A percentile compares a stretch with the other conserved stretches of the same genome.
Conservation (phyloP, 2,113 vertebrate genomes). For the Crotalus helleri region DNA sequence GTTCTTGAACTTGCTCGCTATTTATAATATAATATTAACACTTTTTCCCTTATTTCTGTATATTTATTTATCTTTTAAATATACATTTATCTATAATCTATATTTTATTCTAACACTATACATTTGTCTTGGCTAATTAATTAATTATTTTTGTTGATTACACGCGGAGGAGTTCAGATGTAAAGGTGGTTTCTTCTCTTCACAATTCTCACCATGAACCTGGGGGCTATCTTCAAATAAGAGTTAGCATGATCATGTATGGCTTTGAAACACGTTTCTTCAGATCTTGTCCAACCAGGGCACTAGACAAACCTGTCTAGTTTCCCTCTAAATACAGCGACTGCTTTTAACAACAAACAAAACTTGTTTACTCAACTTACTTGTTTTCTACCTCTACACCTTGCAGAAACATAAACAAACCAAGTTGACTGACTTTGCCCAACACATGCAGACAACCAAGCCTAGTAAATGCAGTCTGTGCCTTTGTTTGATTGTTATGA, state of each 20-base stretch:
- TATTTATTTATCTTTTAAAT: no score
- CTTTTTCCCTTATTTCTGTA: no score
- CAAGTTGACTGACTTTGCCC: not conserved
- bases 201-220: not conserved
- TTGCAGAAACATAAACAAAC: not conserved
- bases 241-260: not conserved
- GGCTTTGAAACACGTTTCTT: not conserved
- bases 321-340: not conserved
- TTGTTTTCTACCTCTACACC: not conserved
- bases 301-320: no score
- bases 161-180: not conserved
- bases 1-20: no score
- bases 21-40: no score
- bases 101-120: no score
- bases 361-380: not conserved
- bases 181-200: not conserved
- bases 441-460: not conserved
- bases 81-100: no score
- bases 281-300: no score
- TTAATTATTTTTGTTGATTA: not conserved
- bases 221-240: not conserved
- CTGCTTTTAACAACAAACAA: not conserved
- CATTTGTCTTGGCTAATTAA: no score
- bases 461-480: not conserved
- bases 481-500: not conserved